Evolutionary conservation across 1,140 invertebrate genomes (phyloP).

Genomic region (Calephelis nemesis): DNA sequence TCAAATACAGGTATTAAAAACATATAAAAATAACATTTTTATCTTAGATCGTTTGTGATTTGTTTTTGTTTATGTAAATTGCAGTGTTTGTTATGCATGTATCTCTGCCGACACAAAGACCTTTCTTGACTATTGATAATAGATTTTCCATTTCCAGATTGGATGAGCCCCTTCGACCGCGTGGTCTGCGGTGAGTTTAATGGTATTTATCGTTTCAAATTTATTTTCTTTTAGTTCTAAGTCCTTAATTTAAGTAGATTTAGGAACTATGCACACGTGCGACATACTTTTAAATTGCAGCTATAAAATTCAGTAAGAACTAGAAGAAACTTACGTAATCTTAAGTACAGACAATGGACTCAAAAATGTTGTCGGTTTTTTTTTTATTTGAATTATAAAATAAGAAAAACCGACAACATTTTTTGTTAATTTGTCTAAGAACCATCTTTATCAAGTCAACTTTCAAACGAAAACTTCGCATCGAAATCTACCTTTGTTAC

Average conservation of each 20-base stretch:
- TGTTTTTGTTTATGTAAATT: constrained; percentile 4
- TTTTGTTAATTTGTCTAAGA: no score
- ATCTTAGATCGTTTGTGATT: neutral
- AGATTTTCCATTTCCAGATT: constrained; percentile 86
- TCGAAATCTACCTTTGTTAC: no score
- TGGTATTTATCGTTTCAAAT: constrained; percentile 83
- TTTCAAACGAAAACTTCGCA: no score
- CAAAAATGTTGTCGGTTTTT: no score
- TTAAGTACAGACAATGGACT: no score
- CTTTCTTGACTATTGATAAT: constrained; percentile 79
- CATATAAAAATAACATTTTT: no score
- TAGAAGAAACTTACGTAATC: no score
- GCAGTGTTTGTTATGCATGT: constrained; percentile 49
- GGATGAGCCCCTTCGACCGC: constrained; percentile 94
- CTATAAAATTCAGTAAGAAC: neutral
- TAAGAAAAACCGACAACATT: no score
- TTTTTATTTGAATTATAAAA: no score
- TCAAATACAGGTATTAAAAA: no score
- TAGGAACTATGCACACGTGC: constrained; percentile 23
- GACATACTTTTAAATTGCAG: neutral
- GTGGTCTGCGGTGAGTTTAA: constrained; percentile 94
- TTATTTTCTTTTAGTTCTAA: constrained; percentile 77
- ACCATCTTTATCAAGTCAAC: no score
- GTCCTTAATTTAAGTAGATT: constrained; percentile 45
- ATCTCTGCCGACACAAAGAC: constrained; percentile 57